Evolutionary conservation across 2,888 invertebrate genomes (phyloP).

Genomic region (Eretmocerus hayati): DNA sequence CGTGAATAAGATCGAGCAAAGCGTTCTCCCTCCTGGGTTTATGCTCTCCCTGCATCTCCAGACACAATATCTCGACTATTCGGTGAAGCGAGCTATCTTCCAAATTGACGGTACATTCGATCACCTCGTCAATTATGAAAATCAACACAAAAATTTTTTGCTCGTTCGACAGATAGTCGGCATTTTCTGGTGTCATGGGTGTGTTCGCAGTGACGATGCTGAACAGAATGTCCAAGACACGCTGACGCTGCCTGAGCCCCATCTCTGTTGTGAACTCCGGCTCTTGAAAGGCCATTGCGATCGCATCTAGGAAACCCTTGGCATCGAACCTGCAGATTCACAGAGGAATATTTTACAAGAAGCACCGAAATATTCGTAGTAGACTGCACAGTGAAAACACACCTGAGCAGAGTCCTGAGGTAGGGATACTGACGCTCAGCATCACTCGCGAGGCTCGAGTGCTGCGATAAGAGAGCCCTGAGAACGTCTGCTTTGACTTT

Average conservation of each 20-base stretch:
- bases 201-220: slow-evolving; percentile 59
- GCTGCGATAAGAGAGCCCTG: slow-evolving; percentile 61
- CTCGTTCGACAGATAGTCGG: slow-evolving; percentile 35
- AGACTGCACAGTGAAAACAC: slow-evolving; percentile 44
- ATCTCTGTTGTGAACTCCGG: slow-evolving; percentile 68
- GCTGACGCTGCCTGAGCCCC: slow-evolving; percentile 63
- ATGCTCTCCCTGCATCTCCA: slow-evolving; percentile 27
- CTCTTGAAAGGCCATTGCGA: slow-evolving; percentile 78
- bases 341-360: neutral
- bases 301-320: slow-evolving; percentile 76
- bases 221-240: slow-evolving; percentile 71
- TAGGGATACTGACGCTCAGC: slow-evolving; percentile 65
- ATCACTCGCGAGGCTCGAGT: slow-evolving; percentile 57
- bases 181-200: slow-evolving; percentile 35
- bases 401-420: slow-evolving; percentile 66
- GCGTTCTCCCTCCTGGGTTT: slow-evolving; percentile 39
- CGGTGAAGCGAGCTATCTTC: slow-evolving; percentile 36
- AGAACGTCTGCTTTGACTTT: slow-evolving; percentile 70
- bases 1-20: slow-evolving; percentile 35
- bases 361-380: neutral
- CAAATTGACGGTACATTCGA: slow-evolving; percentile 37
- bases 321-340: slow-evolving; percentile 67
- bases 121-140: slow-evolving; percentile 40
- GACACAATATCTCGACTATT: slow-evolving; percentile 38
- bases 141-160: slow-evolving; percentile 38